Evolutionary conservation across 2,888 invertebrate genomes (phyloP).

Genomic region (Caenorhabditis afra): DNA sequence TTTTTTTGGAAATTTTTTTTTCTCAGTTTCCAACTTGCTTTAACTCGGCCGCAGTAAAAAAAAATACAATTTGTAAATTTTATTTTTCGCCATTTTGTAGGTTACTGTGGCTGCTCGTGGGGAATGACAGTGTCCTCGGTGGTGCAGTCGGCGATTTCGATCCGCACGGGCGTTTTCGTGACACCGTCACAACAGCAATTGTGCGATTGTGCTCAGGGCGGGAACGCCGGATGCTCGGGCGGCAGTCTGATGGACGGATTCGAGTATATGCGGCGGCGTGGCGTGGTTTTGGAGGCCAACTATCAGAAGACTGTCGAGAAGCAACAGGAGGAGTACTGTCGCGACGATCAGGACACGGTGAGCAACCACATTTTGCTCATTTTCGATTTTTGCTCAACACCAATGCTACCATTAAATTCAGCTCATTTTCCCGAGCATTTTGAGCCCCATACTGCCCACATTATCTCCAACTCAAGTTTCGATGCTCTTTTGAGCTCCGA

Average conservation of each 20-base stretch:
- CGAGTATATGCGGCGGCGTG: conserved; percentile 23
- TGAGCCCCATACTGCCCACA: no score
- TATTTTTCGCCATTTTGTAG: conserved; percentile 12
- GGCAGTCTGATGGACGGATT: conserved; percentile 27
- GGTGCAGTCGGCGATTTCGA: conserved; percentile 26
- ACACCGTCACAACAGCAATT: conserved; percentile 32
- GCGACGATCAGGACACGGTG: conserved; percentile 8
- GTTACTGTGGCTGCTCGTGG: conserved; percentile 45
- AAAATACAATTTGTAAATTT: no score
- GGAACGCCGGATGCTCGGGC: conserved; percentile 27
- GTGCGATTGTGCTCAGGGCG: conserved; percentile 41
- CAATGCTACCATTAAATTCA: no score
- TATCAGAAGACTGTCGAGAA: conserved; percentile 25
- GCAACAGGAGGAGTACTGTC: conserved; percentile 18
- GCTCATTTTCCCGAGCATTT: not conserved
- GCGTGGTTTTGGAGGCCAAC: conserved; percentile 16
- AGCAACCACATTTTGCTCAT: not conserved
- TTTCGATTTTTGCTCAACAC: no score
- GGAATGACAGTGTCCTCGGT: conserved; percentile 28
- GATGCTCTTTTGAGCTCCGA: no score
- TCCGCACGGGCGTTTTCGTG: conserved; percentile 5
- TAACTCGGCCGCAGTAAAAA: no score
- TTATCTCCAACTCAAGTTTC: no score
- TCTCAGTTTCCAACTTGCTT: no score
- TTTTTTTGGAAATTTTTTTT: no score